Evolutionary conservation across 1,140 invertebrate genomes (phyloP), one percentile per base, ranked within the genome.

Genomic region (Sycophila sp.): DNA sequence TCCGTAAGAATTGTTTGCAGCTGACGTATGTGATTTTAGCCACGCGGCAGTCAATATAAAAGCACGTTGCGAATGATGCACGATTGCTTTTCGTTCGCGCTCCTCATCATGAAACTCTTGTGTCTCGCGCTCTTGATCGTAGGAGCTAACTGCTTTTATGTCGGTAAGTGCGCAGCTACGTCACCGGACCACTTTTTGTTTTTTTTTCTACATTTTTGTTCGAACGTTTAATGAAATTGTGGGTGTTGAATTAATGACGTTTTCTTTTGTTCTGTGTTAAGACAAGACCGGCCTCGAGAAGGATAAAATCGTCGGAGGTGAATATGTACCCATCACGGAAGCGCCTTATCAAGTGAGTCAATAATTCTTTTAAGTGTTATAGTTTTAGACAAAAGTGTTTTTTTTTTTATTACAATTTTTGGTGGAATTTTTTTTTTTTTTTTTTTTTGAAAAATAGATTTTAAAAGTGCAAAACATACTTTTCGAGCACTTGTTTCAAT

Each of bases 331-430:
- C 0, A 53, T 69, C 45, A 69, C 42, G 26, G 24, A 59, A 26
- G 62, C 62, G 19, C 71, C 71, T 5, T 73, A 73, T 24, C 60
- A 69, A 42, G 71, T 73, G 30, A 65, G 71, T 69, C 28, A n/a
- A n/a, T n/a, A n/a, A 47, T 38, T 45, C 42, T 42, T 49, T 42
- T n/a, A n/a, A n/a, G n/a, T n/a, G n/a, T n/a, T n/a, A n/a, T n/a
- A n/a, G n/a, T n/a, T n/a, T n/a, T n/a, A n/a, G n/a, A n/a, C n/a
- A n/a, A n/a, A n/a, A n/a, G n/a, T n/a, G n/a, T n/a, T n/a, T n/a
- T n/a, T n/a, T n/a, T n/a, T n/a, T n/a, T n/a, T n/a, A n/a, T n/a
- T n/a, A n/a, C n/a, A n/a, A n/a, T n/a, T n/a, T n/a, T n/a, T n/a
- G n/a, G n/a, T n/a, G n/a, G n/a, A n/a, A 19, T 22, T 60, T 60